These are phyloP conservation scores for Corapipo altera DNA, from an alignment of 2,113 vertebrate genomes.

Conservation along the genomic window DNA sequence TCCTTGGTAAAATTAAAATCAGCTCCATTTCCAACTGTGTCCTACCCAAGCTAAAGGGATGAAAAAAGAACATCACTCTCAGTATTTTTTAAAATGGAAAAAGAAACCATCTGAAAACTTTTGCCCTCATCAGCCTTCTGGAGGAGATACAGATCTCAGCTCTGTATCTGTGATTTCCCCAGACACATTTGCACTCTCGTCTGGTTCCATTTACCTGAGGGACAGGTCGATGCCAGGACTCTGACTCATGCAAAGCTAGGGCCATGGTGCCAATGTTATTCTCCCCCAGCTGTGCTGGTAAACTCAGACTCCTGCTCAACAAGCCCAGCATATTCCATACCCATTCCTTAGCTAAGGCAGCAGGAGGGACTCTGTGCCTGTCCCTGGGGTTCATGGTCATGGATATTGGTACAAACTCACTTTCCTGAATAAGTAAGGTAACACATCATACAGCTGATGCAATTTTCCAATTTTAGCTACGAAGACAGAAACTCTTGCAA, in stretches of 20 bases:
- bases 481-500: not conserved
- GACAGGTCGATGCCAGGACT: not conserved
- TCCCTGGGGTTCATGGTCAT: not conserved
- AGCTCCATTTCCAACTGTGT: not conserved
- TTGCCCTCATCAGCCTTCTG: not conserved
- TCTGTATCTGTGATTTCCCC: not conserved
- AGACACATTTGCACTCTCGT: not conserved
- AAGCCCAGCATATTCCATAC: not conserved
- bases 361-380: not conserved
- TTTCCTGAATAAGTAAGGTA: not conserved
- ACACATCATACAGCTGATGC: not conserved
- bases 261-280: not conserved
- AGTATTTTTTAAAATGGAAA: not conserved
- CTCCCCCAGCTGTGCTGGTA: not conserved
- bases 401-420: not conserved
- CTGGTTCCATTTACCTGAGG: not conserved
- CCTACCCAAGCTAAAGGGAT: not conserved
- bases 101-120: not conserved
- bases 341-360: not conserved
- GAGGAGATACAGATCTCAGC: not conserved
- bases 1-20: not conserved
- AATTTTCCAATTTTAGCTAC: not conserved
- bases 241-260: not conserved
- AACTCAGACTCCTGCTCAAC: not conserved
- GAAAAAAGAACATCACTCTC: not conserved